Conservation (phyloP, 2,113 vertebrate genomes). For the Myiopsitta monachus region DNA sequence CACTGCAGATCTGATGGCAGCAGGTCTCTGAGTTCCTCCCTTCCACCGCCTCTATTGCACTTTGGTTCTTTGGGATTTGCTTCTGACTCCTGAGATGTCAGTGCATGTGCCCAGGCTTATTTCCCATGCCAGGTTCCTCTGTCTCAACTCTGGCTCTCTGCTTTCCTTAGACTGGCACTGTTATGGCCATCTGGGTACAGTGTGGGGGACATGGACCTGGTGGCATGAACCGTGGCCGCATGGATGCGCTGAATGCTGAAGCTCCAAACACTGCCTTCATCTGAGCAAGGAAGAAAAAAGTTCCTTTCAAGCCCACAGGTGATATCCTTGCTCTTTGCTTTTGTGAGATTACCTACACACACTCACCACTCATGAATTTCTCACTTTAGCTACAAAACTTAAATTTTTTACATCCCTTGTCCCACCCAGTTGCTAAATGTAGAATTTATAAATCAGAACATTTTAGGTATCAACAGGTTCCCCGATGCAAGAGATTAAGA, state of each 20-base stretch:
- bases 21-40: not conserved
- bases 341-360: not conserved
- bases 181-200: not conserved
- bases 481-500: not conserved
- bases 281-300: not conserved
- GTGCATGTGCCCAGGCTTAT: not conserved
- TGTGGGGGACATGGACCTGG: not conserved
- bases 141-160: not conserved
- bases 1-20: not conserved
- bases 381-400: not conserved
- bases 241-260: not conserved
- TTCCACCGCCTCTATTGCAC: not conserved
- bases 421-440: rapidly evolving
- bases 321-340: not conserved
- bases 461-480: not conserved
- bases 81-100: not conserved
- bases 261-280: not conserved
- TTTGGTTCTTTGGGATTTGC: not conserved
- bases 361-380: not conserved
- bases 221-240: rapidly evolving
- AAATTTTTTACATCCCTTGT: not conserved
- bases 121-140: not conserved
- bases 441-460: not conserved
- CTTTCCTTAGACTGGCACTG: not conserved
- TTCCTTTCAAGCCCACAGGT: not conserved